Evolutionary conservation across 23 tunicate species (phyloP), one percentile per base, ranked within the genome.

Genomic region (Phallusia fumigata): DNA sequence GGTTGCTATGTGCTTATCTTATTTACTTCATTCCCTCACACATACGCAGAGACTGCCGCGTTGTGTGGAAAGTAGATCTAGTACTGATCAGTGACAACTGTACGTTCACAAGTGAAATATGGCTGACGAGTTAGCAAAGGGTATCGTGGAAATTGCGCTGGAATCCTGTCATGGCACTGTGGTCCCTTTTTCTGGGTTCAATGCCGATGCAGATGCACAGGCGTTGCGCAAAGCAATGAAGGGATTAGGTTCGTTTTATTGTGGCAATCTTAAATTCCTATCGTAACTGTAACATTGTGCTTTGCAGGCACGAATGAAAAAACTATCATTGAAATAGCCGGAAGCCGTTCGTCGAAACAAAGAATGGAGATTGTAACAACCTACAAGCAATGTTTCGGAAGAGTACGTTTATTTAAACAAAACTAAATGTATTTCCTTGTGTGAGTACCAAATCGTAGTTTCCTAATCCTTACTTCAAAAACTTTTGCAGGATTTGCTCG

Each of bases 381-480:
- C 13, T 92, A 87, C 89, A 92, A 92, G 83, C 92, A 88, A 69
- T 86, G 86, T 13, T 87, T 47, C 49, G 97, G 97, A 75, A 86
- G 86, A 76, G 96, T 86, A 58, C 33, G 79, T 58, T 40, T 40
- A 40, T 5, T 40, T 10, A 40, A 40, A 40, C 10, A 12, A 22
- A 81, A 3, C n/a, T n/a, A n/a, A n/a, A n/a, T n/a, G n/a, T n/a
- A n/a, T n/a, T n/a, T n/a, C n/a, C 58, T 51, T 51, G 58, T 51
- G 15, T 51, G 58, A 13, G 15, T 18, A 13, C 18, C 58, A 13
- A 13, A 18, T 18, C 18, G 58, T 51, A 51, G 15, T 51, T 51
- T 51, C 58, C 58, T 13, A 51, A 51, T 51, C 18, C 15, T 13
- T 51, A 13, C 58, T 51, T 24, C 13, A 2, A 21, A 1, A 40